Percentiles rank a stretch among this genome's conserved stretches.
phyloP scores from a whole-genome alignment of 2,888 invertebrate species.

The Andrena trimmerana region DNA sequence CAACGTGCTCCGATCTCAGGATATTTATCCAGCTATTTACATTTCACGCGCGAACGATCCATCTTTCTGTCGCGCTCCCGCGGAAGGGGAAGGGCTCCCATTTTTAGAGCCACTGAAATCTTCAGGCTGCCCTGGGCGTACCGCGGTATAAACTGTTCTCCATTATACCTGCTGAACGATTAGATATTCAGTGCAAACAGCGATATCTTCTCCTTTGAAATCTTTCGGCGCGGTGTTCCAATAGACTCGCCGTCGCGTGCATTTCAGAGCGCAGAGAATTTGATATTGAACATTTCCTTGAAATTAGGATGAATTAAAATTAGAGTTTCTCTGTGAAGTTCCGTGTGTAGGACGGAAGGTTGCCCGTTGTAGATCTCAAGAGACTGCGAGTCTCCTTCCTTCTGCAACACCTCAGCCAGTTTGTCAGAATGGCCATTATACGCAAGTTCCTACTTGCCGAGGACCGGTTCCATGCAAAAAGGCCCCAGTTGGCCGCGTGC shows the following conservation, averaged over 20 bases:
- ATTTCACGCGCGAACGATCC: slow-evolving; percentile 21
- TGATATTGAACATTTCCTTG: not conserved
- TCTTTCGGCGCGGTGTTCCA: not conserved
- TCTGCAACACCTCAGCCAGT: not conserved
- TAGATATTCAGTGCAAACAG: slow-evolving; percentile 60
- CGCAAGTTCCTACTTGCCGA: slow-evolving; percentile 16
- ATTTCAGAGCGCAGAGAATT: not conserved
- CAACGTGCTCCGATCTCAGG: slow-evolving; percentile 23
- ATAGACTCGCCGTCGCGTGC: not conserved
- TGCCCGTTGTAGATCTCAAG: not conserved
- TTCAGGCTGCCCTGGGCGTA: slow-evolving; percentile 17
- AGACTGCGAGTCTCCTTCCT: slow-evolving; percentile 1
- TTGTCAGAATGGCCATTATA: slow-evolving; percentile 7
- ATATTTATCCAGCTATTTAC: slow-evolving; percentile 31
- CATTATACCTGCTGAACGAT: slow-evolving; percentile 24
- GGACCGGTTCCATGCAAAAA: slow-evolving; percentile 41
- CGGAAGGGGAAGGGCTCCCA: not conserved
- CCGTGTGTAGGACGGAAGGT: not conserved
- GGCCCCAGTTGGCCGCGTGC: slow-evolving; percentile 19
- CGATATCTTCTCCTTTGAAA: slow-evolving; percentile 29
- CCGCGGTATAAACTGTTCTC: slow-evolving; percentile 3
- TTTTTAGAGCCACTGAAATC: not conserved
- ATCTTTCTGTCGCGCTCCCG: slow-evolving; percentile 5
- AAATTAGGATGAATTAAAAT: too few species aligned
- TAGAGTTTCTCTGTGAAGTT: too few species aligned